Conservation (phyloP, 2,888 invertebrate species). For the Yponomeuta sedellus region DNA sequence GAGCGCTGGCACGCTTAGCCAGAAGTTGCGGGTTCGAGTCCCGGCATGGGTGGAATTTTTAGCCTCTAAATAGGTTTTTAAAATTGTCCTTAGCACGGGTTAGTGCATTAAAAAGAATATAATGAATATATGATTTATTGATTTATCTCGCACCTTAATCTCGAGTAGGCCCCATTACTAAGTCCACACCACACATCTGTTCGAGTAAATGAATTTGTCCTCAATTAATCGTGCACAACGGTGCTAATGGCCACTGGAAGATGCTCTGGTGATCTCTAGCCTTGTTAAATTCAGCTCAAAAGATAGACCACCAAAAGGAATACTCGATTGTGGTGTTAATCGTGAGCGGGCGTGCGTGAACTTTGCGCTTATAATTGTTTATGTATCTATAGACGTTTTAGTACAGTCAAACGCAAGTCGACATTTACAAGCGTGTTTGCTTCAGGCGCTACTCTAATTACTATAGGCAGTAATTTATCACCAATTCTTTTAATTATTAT, state of each 20-base stretch:
- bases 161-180: background rate
- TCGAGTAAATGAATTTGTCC: conserved; percentile 4
- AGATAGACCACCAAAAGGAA: background rate
- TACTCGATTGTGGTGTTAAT: background rate
- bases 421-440: no score
- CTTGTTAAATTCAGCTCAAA: background rate
- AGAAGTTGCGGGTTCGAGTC: no score
- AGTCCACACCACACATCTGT: background rate
- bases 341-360: background rate
- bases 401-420: no score
- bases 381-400: background rate
- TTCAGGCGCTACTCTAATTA: no score
- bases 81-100: no score
- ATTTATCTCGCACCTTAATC: background rate
- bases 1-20: no score
- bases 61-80: no score
- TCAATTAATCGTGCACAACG: conserved; percentile 2
- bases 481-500: no score
- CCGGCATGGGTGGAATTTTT: no score
- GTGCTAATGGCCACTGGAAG: background rate
- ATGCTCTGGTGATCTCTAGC: background rate
- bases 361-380: background rate
- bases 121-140: no score
- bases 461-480: no score
- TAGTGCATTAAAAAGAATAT: no score